These are phyloP conservation scores for Ctenopoma kingsleyae DNA, from an alignment of 2,797 vertebrate genomes.

Conservation along the genomic window DNA sequence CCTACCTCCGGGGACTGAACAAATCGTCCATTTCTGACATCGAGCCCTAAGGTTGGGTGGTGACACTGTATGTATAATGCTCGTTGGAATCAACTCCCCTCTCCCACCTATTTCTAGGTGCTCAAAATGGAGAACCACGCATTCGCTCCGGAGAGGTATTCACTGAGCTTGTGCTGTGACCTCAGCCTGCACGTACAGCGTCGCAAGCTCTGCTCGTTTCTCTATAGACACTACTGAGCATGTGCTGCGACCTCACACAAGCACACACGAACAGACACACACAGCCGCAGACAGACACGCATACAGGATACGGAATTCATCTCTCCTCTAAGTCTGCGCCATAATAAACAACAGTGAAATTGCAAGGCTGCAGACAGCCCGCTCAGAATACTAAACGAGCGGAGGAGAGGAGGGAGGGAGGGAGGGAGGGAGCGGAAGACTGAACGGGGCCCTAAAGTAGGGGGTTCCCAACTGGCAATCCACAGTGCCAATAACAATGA, in stretches of 20 bases:
- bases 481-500: conserved; percentile 50
- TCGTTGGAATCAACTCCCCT: conserved; percentile 75
- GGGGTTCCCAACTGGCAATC: conserved; percentile 71
- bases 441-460: conserved; percentile 67
- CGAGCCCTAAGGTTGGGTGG: conserved; percentile 82
- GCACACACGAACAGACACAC: conserved; percentile 71
- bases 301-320: conserved; percentile 85
- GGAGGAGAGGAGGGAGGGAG: conserved; percentile 29
- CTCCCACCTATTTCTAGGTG: conserved; percentile 87
- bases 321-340: conserved; percentile 86
- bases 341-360: conserved; percentile 90
- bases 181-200: conserved; percentile 95
- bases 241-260: conserved; percentile 94
- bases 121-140: conserved; percentile 99
- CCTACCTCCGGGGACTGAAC: conserved; percentile 97
- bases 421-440: conserved; percentile 50
- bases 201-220: conserved; percentile 89
- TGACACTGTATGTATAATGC: conserved; percentile 74
- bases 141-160: conserved; percentile 88
- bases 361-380: conserved; percentile 80
- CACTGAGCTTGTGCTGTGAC: conserved; percentile 98
- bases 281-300: conserved; percentile 79
- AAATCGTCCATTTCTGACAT: conserved; percentile 95
- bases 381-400: conserved; percentile 86
- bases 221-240: conserved; percentile 94